These are phyloP conservation scores for Chymomyza amoena DNA, from an alignment of 2,888 invertebrate species.

Conservation along the genomic window DNA sequence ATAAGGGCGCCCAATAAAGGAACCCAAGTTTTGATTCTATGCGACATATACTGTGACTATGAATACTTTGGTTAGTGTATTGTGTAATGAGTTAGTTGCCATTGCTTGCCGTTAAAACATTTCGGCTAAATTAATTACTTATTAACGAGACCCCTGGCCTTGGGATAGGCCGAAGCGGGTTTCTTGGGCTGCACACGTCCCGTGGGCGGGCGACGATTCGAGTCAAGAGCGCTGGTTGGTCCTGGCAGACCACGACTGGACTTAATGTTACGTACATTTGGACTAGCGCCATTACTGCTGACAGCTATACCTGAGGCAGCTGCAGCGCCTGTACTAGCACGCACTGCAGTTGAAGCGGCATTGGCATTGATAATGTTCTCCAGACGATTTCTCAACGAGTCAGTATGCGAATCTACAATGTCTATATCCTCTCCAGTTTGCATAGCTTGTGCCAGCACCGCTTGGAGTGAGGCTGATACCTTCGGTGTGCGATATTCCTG, in stretches of 20 bases:
- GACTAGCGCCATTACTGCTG: slow-evolving; percentile 29
- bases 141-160: slow-evolving; percentile 78
- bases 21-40: background rate
- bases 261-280: slow-evolving; percentile 66
- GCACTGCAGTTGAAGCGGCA: slow-evolving; percentile 40
- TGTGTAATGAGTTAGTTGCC: background rate
- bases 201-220: slow-evolving; percentile 74
- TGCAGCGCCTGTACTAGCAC: slow-evolving; percentile 28
- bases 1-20: background rate
- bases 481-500: slow-evolving; percentile 79
- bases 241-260: slow-evolving; percentile 66
- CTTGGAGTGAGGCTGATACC: slow-evolving; percentile 78
- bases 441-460: slow-evolving; percentile 79
- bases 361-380: slow-evolving; percentile 78
- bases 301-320: slow-evolving; percentile 25
- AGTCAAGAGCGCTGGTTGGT: slow-evolving; percentile 69
- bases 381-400: slow-evolving; percentile 76
- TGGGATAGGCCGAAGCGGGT: slow-evolving; percentile 78
- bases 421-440: slow-evolving; percentile 79
- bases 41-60: slow-evolving; percentile 2
- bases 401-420: slow-evolving; percentile 76
- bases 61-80: slow-evolving; percentile 8
- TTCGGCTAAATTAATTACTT: slow-evolving; percentile 60
- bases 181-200: slow-evolving; percentile 75
- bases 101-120: background rate